phyloP scores from a whole-genome alignment of 2,888 invertebrate species.

The Drosophila atripex region DNA sequence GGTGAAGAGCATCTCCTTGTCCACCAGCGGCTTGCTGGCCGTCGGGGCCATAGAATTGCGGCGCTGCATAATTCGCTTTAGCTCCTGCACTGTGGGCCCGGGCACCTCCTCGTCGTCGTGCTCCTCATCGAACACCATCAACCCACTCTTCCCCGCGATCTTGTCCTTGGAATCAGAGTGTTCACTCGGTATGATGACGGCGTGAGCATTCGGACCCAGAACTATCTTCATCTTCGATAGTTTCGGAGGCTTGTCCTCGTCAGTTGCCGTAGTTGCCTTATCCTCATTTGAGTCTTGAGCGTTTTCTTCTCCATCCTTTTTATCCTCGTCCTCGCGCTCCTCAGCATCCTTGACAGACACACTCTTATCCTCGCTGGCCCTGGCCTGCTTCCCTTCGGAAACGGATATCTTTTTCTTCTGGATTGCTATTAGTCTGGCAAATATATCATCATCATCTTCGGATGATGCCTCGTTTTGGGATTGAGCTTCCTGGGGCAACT shows the following conservation, averaged over 20 bases:
- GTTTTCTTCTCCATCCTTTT: too few species aligned
- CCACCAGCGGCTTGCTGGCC: slow-evolving; percentile 66
- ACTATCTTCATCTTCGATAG: slow-evolving; percentile 55
- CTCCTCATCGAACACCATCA: not conserved
- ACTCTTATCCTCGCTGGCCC: not conserved
- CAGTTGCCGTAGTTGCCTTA: not conserved
- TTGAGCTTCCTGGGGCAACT: not conserved
- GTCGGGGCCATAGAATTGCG: slow-evolving; percentile 69
- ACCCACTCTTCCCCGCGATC: not conserved
- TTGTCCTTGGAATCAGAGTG: not conserved
- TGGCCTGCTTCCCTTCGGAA: not conserved
- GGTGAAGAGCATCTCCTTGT: slow-evolving; percentile 57
- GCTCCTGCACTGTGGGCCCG: not conserved
- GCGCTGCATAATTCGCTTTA: slow-evolving; percentile 25
- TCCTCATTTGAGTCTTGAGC: too few species aligned
- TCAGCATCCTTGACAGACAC: not conserved
- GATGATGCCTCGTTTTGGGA: not conserved
- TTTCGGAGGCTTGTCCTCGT: slow-evolving; percentile 11
- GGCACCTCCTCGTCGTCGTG: slow-evolving; percentile 5
- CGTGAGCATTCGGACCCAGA: slow-evolving; percentile 45
- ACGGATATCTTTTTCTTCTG: not conserved
- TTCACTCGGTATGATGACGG: slow-evolving; percentile 35
- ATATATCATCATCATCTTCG: not conserved
- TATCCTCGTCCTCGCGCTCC: not conserved
- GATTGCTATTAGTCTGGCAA: not conserved